Percentiles rank a stretch among this genome's conserved stretches.
These are phyloP conservation scores for Oenanthe melanoleuca DNA, from an alignment of 2,113 vertebrate species.

Conservation along the genomic window DNA sequence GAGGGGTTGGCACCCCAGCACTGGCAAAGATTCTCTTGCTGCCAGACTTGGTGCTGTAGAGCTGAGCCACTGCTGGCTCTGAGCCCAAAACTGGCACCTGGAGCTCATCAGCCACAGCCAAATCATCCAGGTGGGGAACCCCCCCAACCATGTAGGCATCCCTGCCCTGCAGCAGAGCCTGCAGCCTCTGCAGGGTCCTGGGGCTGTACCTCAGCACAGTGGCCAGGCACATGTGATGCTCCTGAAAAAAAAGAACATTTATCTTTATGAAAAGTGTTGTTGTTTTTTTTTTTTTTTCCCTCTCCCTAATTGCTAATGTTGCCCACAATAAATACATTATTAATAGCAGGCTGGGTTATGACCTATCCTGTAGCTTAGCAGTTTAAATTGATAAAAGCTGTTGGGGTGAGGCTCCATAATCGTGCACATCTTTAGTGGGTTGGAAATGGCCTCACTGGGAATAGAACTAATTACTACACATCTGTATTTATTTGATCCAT, in stretches of 20 bases:
- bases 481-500: constrained; percentile 99
- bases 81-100: constrained; percentile 85
- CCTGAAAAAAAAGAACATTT: constrained; percentile 71
- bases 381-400: constrained; percentile 99
- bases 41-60: constrained; percentile 87
- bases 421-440: constrained; percentile 94
- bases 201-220: constrained; percentile 89
- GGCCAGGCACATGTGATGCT: constrained; percentile 85
- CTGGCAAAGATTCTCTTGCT: constrained; percentile 78
- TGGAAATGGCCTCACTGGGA: constrained; percentile 96
- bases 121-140: constrained; percentile 81
- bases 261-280: constrained; percentile 63
- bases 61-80: constrained; percentile 79
- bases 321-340: constrained; percentile 90
- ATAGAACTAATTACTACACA: constrained; percentile 99
- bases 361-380: constrained; percentile 94
- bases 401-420: constrained; percentile 91
- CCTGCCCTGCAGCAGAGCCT: constrained; percentile 77
- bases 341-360: constrained; percentile 92
- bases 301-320: constrained; percentile 82
- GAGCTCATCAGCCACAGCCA: constrained; percentile 86
- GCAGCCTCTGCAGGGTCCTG: constrained; percentile 81
- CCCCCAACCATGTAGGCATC: constrained; percentile 84
- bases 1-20: constrained; percentile 79
- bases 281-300: background rate